A percentile compares a stretch with the other conserved stretches of the same genome.
Evolutionary conservation across 2,113 vertebrate species (phyloP).

Genomic region (Xyliphius kryptos): DNA sequence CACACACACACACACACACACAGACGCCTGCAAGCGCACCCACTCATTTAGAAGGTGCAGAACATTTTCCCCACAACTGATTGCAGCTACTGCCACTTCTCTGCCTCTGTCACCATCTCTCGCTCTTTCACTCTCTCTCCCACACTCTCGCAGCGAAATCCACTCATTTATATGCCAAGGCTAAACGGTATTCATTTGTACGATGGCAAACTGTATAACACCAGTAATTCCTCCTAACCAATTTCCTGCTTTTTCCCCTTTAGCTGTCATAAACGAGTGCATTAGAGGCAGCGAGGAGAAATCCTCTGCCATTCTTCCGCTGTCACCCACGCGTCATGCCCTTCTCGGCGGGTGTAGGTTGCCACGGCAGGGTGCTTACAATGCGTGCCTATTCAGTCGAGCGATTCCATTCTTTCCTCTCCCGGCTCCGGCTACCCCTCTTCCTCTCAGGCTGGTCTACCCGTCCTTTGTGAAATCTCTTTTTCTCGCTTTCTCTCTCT

Average conservation of each 20-base stretch:
- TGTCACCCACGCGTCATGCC: slow-evolving; percentile 53
- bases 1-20: slow-evolving; percentile 38
- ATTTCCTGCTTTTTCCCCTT: slow-evolving; percentile 72
- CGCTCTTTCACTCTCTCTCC: slow-evolving; percentile 45
- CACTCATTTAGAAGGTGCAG: slow-evolving; percentile 39
- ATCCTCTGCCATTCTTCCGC: slow-evolving; percentile 71
- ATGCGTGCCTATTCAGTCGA: slow-evolving; percentile 60
- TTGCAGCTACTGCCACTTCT: slow-evolving; percentile 54
- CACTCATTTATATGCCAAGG: slow-evolving; percentile 84
- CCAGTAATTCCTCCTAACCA: slow-evolving; percentile 82
- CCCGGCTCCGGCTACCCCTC: slow-evolving; percentile 22
- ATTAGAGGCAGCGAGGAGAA: slow-evolving; percentile 79
- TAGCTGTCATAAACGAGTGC: slow-evolving; percentile 88
- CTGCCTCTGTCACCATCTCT: slow-evolving; percentile 32
- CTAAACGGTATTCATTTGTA: slow-evolving; percentile 81
- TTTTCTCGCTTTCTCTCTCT: slow-evolving; percentile 25
- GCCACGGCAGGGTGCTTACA: slow-evolving; percentile 88
- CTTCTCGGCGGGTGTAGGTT: slow-evolving; percentile 73
- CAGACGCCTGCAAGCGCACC: slow-evolving; percentile 7
- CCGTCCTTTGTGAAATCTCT: slow-evolving; percentile 45
- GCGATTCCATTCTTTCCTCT: slow-evolving; percentile 28
- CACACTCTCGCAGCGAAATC: slow-evolving; percentile 65
- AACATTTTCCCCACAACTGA: slow-evolving; percentile 53
- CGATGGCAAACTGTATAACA: slow-evolving; percentile 73
- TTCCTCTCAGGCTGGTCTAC: slow-evolving; percentile 21